These are phyloP conservation scores for Steinernema khuongi DNA, from an alignment of 1,140 invertebrate genomes.

Conservation along the genomic window DNA sequence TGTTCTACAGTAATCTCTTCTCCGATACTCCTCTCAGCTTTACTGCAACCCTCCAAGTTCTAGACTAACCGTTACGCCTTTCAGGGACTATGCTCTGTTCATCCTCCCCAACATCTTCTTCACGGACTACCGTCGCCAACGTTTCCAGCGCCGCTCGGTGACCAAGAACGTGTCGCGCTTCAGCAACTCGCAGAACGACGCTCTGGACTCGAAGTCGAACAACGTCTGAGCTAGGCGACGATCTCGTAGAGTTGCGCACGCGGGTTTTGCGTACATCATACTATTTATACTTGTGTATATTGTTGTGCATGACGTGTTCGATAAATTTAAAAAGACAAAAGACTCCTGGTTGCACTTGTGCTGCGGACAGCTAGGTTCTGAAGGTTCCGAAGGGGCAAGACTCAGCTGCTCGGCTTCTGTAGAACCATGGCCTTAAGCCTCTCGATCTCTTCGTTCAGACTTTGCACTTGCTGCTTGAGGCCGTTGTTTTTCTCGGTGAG, in stretches of 20 bases:
- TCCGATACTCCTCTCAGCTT: no score
- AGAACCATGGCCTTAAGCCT: constrained; percentile 18
- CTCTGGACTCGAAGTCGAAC: background rate
- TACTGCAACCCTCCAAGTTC: background rate
- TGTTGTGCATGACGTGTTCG: background rate
- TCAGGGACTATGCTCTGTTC: background rate
- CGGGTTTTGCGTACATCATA: background rate
- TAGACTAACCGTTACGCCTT: background rate
- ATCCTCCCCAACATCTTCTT: constrained; percentile 1
- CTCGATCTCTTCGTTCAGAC: constrained; percentile 22
- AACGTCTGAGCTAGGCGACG: background rate
- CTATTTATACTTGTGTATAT: background rate
- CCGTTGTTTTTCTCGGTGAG: constrained; percentile 20
- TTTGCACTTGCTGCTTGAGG: constrained; percentile 17
- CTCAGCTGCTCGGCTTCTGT: no score
- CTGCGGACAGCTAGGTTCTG: no score
- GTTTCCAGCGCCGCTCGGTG: background rate
- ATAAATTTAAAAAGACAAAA: background rate
- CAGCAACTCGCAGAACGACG: background rate
- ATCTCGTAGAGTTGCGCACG: constrained; percentile 12
- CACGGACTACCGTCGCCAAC: background rate
- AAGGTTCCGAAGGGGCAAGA: no score
- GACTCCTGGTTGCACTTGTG: background rate
- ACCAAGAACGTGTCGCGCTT: constrained; percentile 1
- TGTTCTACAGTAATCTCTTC: no score